Conservation (phyloP, 2,797 vertebrate species). For the Pipistrellus nathusii region DNA sequence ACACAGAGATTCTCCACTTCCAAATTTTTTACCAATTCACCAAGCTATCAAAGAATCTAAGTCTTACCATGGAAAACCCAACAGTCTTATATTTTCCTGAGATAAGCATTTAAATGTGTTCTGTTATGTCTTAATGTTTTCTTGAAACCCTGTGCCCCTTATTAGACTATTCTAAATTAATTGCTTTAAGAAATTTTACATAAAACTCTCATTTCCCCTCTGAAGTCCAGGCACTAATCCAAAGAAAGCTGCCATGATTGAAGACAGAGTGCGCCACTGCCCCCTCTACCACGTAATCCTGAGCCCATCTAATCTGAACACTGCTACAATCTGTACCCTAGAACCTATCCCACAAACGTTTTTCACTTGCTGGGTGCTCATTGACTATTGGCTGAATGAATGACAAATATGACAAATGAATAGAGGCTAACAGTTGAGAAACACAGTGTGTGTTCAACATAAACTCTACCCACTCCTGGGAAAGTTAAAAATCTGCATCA, state of each 20-base stretch:
- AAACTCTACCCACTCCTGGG: background rate
- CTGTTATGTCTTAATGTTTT: background rate
- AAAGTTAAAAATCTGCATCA: background rate
- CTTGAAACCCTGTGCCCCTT: background rate
- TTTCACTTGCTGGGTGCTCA: background rate
- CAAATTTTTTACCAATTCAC: background rate
- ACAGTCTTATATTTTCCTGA: background rate
- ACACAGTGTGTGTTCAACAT: background rate
- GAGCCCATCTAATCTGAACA: background rate
- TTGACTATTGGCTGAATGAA: background rate
- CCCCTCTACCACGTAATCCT: background rate
- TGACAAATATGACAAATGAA: background rate
- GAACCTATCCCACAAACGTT: background rate
- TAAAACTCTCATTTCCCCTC: conserved; percentile 28
- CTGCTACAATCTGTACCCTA: background rate
- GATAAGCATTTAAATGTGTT: background rate
- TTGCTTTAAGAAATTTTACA: background rate
- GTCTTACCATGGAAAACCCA: background rate
- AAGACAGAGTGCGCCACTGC: background rate
- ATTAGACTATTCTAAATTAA: background rate
- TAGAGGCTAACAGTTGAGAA: background rate
- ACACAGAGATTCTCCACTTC: background rate
- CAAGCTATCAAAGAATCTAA: background rate
- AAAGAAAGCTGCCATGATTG: background rate
- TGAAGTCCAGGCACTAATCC: background rate